Evolutionary conservation across 2,888 invertebrate species (phyloP).

Genomic region (Onthophagus sagittarius): DNA sequence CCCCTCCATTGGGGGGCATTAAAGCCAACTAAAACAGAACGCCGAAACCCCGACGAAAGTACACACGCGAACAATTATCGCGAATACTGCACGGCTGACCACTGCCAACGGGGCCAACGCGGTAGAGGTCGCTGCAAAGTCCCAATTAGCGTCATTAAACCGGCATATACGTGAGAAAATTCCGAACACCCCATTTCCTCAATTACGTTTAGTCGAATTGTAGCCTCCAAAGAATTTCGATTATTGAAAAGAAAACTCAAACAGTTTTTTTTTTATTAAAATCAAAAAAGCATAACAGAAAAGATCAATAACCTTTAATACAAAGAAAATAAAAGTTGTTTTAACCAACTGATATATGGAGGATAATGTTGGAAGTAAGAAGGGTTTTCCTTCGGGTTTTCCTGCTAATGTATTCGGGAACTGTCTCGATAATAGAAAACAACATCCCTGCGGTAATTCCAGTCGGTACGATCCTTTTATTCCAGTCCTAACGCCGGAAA

Average conservation of each 20-base stretch:
- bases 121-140: background rate
- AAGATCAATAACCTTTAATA: too few species aligned
- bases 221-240: background rate
- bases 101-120: background rate
- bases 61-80: background rate
- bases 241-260: background rate
- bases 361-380: background rate
- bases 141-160: background rate
- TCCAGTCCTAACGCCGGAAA: background rate
- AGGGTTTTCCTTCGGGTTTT: background rate
- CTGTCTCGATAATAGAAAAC: background rate
- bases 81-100: background rate
- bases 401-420: background rate
- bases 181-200: background rate
- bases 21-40: background rate
- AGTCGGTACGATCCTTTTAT: background rate
- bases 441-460: background rate
- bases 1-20: background rate
- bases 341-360: too few species aligned
- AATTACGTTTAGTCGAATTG: background rate
- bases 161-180: background rate
- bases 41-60: background rate
- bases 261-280: too few species aligned
- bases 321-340: too few species aligned
- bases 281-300: too few species aligned